Evolutionary conservation across 2,888 invertebrate species (phyloP), one percentile per base, ranked within the genome.

Genomic region (Temnothorax ravouxi): DNA sequence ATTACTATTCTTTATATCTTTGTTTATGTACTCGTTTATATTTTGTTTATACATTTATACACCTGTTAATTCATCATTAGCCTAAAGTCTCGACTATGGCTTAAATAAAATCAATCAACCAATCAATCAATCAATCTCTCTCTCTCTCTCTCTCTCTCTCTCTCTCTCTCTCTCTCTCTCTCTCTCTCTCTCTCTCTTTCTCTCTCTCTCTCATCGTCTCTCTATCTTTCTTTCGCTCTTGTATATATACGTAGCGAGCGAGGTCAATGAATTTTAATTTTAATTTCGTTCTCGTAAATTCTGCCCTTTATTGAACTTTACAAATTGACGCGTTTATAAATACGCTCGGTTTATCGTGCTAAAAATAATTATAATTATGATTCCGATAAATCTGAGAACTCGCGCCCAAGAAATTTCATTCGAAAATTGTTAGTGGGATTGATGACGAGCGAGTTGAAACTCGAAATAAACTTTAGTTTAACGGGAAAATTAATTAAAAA

Each of bases 261-360:
- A 47, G 13, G 11, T 44, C 71, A 56, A 79, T 80, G 75, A 80
- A 80, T 80, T 72, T 80, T 80, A 80, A 80, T 80, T 80, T 80
- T 25, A 5, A 74, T 18, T 18, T 59, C 47, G 59, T 74, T 47
- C 79, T 38, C 79, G 47, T 74, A 74, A 72, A 80, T 80, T 80
- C 79, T 59, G 11, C 9, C 59, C 47, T 80, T 74, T 80, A 80
- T 80, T 80, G 74, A 80, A 80, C 74, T 80, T 80, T 47, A 59
- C 79, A 80, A 80, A 80, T 80, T 80, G 74, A 80, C 79, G 75
- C 74, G 47, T 72, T 80, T 80, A 74, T 80, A 80, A 80, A 80
- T 80, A 80, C 74, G 75, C 74, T 74, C 75, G 72, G 74, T 80
- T 80, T 80, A 80, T 80, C 74, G 79, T 38, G 59, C 59, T 80